Percentiles rank a stretch among this genome's conserved stretches.
Conservation (phyloP, 2,113 vertebrate genomes). For the Neofelis nebulosa region DNA sequence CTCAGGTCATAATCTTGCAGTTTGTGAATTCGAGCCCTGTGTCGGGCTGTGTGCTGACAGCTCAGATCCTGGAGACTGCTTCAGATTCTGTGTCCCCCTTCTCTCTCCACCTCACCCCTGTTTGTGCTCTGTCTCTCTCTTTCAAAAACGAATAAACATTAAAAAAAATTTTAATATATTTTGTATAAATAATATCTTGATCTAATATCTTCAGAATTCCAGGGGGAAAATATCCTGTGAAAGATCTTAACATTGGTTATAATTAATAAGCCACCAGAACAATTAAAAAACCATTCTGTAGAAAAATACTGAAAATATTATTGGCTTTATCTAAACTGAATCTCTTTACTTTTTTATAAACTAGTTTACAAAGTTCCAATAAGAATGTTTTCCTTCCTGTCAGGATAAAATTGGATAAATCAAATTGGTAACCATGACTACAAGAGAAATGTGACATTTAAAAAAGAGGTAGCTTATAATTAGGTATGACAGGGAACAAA, state of each 20-base stretch:
- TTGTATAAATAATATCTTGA: neutral
- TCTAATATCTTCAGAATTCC: slow-evolving; percentile 16
- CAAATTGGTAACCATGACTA: slow-evolving; percentile 18
- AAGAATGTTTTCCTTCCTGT: slow-evolving; percentile 22
- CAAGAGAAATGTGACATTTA: neutral
- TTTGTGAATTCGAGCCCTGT: no score
- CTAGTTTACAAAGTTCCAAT: neutral
- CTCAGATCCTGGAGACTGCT: no score
- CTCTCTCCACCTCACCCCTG: no score
- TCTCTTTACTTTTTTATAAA: slow-evolving; percentile 11
- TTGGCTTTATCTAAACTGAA: neutral
- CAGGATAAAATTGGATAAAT: slow-evolving; percentile 44
- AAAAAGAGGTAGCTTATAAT: slow-evolving; percentile 43
- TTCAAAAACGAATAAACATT: no score
- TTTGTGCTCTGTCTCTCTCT: no score
- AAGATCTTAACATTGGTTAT: neutral
- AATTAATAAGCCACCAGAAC: neutral
- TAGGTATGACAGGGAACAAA: neutral
- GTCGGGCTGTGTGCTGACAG: no score
- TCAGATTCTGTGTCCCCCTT: no score
- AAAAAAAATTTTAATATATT: neutral
- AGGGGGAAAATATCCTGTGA: neutral
- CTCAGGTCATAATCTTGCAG: no score
- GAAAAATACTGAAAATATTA: slow-evolving; percentile 30
- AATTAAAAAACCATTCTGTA: neutral